Evolutionary conservation across 2,888 invertebrate genomes (phyloP), one percentile per base, ranked within the genome.

Genomic region (Agonopterix subpropinquella): DNA sequence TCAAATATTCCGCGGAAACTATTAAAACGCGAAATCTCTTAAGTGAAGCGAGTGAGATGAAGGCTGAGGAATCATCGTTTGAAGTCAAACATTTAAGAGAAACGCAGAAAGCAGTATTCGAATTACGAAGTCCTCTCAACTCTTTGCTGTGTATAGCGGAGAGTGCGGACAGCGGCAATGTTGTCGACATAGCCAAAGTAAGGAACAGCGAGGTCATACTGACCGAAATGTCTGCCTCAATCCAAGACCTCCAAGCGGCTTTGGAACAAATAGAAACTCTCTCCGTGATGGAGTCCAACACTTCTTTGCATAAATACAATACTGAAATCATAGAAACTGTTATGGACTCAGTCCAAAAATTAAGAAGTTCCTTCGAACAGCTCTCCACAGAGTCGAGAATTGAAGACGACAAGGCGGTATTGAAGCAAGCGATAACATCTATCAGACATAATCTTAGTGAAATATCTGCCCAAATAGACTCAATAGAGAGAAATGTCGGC

Each of bases 291-390:
- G 91, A 91, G 73, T 84, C 90, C 0, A 70, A 62, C 9, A 65
- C 70, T n/a, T 55, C 70, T 1, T 56, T 85, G 42, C 61, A 73
- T 42, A 83, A 80, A 53, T 81, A 90, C 48, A 91, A 91, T 57
- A 90, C 92, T 51, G 90, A 91, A 49, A 86, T 92, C 36, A 86
- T 93, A 49, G 92, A 93, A 64, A 89, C 90, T 47, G 90, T 93
- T 0, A 90, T 91, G 59, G 89, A 90, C 11, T 91, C 92, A 0
- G 81, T 92, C n/a, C 80, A 91, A 48, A 92, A 92, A 66, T 71
- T 93, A 5, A 86, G 91, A 53, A 90, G 83, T 62, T 90, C 90
- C 0, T 78, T 93, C 55, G 91, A 92, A 61, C 67, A 74, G 55
- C 53, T 88, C 10, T 80, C 83, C 2, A 62, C 53, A 3, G 77